Evolutionary conservation across 2,888 invertebrate genomes (phyloP).

Genomic region (Hedya salicella): DNA sequence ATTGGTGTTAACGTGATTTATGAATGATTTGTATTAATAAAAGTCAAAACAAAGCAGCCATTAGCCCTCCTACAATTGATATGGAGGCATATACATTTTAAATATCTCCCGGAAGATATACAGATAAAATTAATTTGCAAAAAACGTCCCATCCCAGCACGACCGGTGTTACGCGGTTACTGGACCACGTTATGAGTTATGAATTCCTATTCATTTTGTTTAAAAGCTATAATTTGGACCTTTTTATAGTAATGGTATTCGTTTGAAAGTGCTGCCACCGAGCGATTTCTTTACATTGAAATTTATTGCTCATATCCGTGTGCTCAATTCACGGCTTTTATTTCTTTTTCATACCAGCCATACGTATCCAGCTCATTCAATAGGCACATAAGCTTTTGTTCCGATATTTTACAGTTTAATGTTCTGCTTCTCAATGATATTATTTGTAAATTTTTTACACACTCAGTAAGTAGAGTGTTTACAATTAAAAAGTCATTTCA

Average conservation of each 20-base stretch:
- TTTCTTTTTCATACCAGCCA: not conserved
- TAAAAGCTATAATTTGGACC: slow-evolving; percentile 34
- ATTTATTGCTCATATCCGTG: slow-evolving; percentile 24
- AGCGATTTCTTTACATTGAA: slow-evolving; percentile 22
- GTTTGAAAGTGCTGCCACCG: slow-evolving; percentile 23
- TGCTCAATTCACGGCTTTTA: slow-evolving; percentile 9
- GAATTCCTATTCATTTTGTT: slow-evolving; percentile 42
- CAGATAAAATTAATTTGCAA: slow-evolving; percentile 35
- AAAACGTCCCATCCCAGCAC: slow-evolving; percentile 26
- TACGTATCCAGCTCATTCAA: not conserved
- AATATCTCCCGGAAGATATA: slow-evolving; percentile 25
- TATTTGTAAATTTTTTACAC: no score
- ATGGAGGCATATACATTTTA: slow-evolving; percentile 28
- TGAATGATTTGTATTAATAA: not conserved
- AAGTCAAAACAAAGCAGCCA: not conserved
- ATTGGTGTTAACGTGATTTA: no score
- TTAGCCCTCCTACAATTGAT: slow-evolving; percentile 16
- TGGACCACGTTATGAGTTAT: slow-evolving; percentile 41
- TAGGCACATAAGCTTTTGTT: not conserved
- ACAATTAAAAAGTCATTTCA: no score
- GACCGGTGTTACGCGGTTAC: slow-evolving; percentile 26
- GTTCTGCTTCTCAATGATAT: not conserved
- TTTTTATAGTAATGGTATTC: slow-evolving; percentile 33
- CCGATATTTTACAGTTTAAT: not conserved
- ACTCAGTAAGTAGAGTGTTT: no score